phyloP scores from a whole-genome alignment of 1,140 invertebrate genomes.

The Telenomus remus region DNA sequence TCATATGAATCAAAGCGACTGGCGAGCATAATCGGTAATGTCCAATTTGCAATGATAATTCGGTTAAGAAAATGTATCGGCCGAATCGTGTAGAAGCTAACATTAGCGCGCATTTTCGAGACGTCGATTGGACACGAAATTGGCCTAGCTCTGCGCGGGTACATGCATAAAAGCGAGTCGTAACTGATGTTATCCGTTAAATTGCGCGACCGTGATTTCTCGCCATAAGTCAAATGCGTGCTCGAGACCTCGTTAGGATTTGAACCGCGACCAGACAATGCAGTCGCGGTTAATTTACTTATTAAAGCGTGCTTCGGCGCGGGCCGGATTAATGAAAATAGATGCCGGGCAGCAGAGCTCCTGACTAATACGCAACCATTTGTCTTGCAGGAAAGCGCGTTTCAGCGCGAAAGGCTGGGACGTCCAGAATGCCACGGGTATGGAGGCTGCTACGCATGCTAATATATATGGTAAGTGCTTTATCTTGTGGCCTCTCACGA shows the following conservation, averaged over 20 bases:
- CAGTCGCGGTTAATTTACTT: conserved; percentile 71
- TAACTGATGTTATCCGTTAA: conserved; percentile 33
- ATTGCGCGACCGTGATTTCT: conserved; percentile 62
- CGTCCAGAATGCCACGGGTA: conserved; percentile 74
- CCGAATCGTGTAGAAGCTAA: conserved; percentile 11
- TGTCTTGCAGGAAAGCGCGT: conserved; percentile 68
- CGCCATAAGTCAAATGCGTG: conserved; percentile 63
- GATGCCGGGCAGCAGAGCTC: conserved; percentile 61
- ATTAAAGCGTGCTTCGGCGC: conserved; percentile 63
- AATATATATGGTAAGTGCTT: conserved; percentile 73
- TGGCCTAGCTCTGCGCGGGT: conserved; percentile 9
- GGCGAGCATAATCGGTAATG: too few species aligned
- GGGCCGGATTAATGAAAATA: conserved; percentile 67
- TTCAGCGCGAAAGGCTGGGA: conserved; percentile 73
- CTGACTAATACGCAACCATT: conserved; percentile 41
- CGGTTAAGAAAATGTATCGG: too few species aligned
- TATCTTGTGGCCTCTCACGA: conserved; percentile 34
- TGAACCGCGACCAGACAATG: conserved; percentile 67
- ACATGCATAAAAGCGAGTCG: conserved; percentile 34
- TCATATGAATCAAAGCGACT: background rate
- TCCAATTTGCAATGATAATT: too few species aligned
- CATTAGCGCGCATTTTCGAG: conserved; percentile 19
- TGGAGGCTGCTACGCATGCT: conserved; percentile 73
- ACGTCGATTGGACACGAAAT: conserved; percentile 19
- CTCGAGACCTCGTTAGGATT: conserved; percentile 70